Evolutionary conservation across 30 jellyfish, hydroid and myxozoan species (phyloP).

Genomic region (Cassiopea xamachana): DNA sequence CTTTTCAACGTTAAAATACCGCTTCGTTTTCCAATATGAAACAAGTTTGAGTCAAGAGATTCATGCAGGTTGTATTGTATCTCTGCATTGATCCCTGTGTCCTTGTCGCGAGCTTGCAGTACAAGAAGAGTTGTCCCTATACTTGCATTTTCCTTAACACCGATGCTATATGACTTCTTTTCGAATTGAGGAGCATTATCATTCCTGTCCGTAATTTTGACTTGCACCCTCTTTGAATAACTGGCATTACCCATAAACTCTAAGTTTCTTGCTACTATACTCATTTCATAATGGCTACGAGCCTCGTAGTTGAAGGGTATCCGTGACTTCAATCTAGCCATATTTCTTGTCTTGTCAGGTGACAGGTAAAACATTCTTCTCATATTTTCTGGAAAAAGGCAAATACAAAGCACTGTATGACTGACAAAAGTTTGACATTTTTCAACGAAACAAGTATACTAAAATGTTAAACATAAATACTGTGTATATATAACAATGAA

Average conservation of each 20-base stretch:
- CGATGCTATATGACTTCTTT: conserved; percentile 6
- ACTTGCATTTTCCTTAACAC: conserved; percentile 36
- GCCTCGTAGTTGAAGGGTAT: conserved; percentile 73
- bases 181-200: conserved; percentile 77
- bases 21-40: conserved; percentile 27
- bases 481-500: too few species aligned
- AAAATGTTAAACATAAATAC: too few species aligned
- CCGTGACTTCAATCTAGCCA: conserved; percentile 26
- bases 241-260: conserved; percentile 55
- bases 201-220: conserved; percentile 57
- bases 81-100: conserved; percentile 72
- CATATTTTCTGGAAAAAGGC: conserved; percentile 50
- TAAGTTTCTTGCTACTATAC: conserved; percentile 73
- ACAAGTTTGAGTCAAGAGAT: conserved; percentile 31
- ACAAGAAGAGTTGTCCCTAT: conserved; percentile 29
- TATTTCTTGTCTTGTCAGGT: conserved; percentile 51
- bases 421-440: too few species aligned
- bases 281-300: conserved; percentile 56
- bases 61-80: conserved; percentile 43
- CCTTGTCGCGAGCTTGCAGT: conserved; percentile 67
- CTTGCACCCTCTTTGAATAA: neutral
- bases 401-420: too few species aligned
- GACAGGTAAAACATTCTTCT: conserved; percentile 16
- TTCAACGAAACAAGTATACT: too few species aligned
- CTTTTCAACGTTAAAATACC: conserved; percentile 42